Base-by-base conservation (phyloP, 1,140 invertebrate genomes). In the Tetramorium alpestre region DNA sequence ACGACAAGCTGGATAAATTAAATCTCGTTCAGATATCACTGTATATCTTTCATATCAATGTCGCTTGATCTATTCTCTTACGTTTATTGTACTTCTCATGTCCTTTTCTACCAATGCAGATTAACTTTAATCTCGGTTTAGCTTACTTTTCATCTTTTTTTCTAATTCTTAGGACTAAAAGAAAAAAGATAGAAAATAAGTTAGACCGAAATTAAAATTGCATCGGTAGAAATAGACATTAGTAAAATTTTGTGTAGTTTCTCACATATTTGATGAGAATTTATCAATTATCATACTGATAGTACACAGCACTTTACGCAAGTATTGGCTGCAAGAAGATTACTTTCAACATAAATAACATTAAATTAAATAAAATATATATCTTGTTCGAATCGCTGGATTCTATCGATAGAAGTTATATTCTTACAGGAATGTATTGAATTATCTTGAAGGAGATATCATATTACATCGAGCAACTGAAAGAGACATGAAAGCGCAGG, bases 401-500 rank as follows among this genome's bases (percentile, higher is more conserved):
- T 64, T 47, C 2, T 10, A 28, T 33, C 49, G 16, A 28, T 28
- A 44, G 6, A 44, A 70, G 25, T 81, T 54, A 58, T 72, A 58
- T 72, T 60, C n/a, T 6, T 44, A 56, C 18, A 8, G 47, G 1
- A 13, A 64, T 72, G 18, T 44, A 58, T 54, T 56, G 65, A 25
- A n/a, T 54, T 81, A n/a, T 84, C 38, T 41, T 25, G 41, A 10
- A 25, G 3, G 18, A 73, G n/a, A 3, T 47, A 73, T 73, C 22
- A 22, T 16, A 49, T 47, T 16, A 47, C 47, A 38, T 18, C 54
- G 49, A 56, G 11, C 2, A 13, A 38, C n/a, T 11, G 38, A 22
- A 28, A 80, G 47, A 77, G 85, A 75, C 54, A 81, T 33, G 76
- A 85, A 87, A 89, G 44, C 54, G 82, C 54, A 75, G 65, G 58